These are phyloP conservation scores for Papilio dardanus DNA, from an alignment of 1,140 invertebrate genomes.

Conservation along the genomic window DNA sequence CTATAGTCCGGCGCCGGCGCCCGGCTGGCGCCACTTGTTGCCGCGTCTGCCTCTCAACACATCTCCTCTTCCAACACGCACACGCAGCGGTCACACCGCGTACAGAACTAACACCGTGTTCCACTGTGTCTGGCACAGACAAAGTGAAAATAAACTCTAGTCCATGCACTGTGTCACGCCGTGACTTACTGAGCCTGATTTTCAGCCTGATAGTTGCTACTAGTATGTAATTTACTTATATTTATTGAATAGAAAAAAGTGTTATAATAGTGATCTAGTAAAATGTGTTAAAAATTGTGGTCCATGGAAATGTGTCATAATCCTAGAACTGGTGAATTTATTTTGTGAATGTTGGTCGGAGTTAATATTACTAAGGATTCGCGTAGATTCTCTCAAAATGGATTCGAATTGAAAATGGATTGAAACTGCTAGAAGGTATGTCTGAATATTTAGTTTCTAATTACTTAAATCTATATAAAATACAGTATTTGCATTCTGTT, in stretches of 20 bases:
- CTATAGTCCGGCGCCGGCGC: slow-evolving; percentile 14
- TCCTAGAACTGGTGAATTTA: not conserved
- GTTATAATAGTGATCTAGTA: not conserved
- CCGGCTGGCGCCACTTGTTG: slow-evolving; percentile 3
- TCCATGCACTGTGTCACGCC: too few relatives aligned
- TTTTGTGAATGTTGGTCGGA: not conserved
- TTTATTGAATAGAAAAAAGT: not conserved
- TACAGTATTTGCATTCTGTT: too few relatives aligned
- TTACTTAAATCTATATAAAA: too few relatives aligned
- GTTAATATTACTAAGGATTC: not conserved
- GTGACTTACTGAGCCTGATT: too few relatives aligned
- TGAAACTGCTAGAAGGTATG: not conserved
- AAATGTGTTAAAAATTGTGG: not conserved
- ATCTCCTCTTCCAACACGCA: slow-evolving; percentile 10
- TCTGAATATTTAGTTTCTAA: not conserved
- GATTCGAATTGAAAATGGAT: not conserved
- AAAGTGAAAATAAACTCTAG: too few relatives aligned
- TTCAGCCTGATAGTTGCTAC: too few relatives aligned
- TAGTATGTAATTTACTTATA: not conserved
- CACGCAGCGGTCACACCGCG: not conserved
- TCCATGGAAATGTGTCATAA: not conserved
- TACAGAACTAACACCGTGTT: not conserved
- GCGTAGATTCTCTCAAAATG: not conserved
- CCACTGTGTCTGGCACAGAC: not conserved
- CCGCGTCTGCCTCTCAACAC: not conserved